Evolutionary conservation across 2,113 vertebrate species (phyloP), one percentile per base, ranked within the genome.

Genomic region (Clarias gariepinus): DNA sequence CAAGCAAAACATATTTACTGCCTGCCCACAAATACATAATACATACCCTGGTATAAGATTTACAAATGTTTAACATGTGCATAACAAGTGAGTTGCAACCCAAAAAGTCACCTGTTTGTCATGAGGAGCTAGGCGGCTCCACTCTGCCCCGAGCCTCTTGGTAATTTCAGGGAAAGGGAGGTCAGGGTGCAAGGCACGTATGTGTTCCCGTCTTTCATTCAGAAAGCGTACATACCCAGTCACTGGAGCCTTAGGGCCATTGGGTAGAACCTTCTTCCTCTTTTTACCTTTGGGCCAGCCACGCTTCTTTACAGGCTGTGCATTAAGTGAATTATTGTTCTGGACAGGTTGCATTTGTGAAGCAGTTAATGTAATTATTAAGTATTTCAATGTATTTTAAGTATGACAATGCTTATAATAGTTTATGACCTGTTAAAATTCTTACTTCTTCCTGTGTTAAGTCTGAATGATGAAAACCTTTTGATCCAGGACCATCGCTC

Each of bases 271-370:
- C 95, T 99, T 99, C 95, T 99, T 99, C 85, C 98, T 95, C 92
- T 99, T 99, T 94, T 99, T 99, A 64, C 98, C 98, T 88, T 99
- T 99, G 0, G 98, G 98, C 98, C 98, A 99, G 61, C 98, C 98
- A 57, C 98, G 95, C 91, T 99, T 99, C 94, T 98, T 99, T 87
- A 96, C 96, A 0, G 98, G 98, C 96, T 99, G 92, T 12, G 90
- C 33, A 73, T 79, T 85, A 85, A 81, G 57, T 16, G 74, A 78
- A 53, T 84, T 87, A 47, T 55, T 81, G 80, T 80, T 89, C 83
- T 87, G 60, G 47, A 68, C 19, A 33, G 66, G 83, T 85, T 58
- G 73, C 19, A 87, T 84, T 86, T 71, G 19, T 21, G 18, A 61
- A 61, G 66, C 28, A 63, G 12, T 57, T 57, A 58, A 41, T 15